Evolutionary conservation across 1,140 invertebrate genomes (phyloP).

Genomic region (Aphidius gifuensis): DNA sequence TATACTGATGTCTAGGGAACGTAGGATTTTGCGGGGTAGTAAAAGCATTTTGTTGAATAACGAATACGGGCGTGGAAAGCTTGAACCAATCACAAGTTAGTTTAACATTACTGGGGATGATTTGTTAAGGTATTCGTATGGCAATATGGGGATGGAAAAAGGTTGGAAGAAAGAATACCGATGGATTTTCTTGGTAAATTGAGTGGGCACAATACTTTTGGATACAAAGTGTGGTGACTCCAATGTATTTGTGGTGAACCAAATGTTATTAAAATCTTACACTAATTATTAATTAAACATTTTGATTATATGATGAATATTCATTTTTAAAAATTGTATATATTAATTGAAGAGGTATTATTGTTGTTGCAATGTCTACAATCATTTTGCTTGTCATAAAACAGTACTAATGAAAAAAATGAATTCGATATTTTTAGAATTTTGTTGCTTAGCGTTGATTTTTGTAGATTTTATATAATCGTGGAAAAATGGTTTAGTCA

Average conservation of each 20-base stretch:
- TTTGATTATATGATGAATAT: too few relatives aligned
- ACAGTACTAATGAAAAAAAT: too few relatives aligned
- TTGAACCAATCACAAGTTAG: conserved; percentile 7
- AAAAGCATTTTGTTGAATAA: conserved; percentile 21
- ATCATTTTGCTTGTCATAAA: too few relatives aligned
- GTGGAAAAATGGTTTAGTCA: too few relatives aligned
- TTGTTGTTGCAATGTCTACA: neutral
- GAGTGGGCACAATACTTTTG: neutral
- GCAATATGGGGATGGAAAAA: neutral
- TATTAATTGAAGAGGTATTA: neutral
- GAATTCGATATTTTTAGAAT: too few relatives aligned
- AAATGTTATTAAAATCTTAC: conserved; percentile 16
- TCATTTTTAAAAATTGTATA: neutral
- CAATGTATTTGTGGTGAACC: conserved; percentile 20
- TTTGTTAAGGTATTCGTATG: neutral
- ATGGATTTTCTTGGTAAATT: conserved; percentile 17
- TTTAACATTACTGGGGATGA: conserved; percentile 22
- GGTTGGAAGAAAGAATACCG: neutral
- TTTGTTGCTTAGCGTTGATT: too few relatives aligned
- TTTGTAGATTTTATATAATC: too few relatives aligned
- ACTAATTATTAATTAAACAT: conserved; percentile 15
- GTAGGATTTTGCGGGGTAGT: neutral
- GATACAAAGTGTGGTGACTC: conserved; percentile 15
- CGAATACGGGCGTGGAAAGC: conserved; percentile 33
- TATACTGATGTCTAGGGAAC: too few relatives aligned